phyloP scores from a whole-genome alignment of 2,113 vertebrate genomes.

The Bolborhynchus lineola region DNA sequence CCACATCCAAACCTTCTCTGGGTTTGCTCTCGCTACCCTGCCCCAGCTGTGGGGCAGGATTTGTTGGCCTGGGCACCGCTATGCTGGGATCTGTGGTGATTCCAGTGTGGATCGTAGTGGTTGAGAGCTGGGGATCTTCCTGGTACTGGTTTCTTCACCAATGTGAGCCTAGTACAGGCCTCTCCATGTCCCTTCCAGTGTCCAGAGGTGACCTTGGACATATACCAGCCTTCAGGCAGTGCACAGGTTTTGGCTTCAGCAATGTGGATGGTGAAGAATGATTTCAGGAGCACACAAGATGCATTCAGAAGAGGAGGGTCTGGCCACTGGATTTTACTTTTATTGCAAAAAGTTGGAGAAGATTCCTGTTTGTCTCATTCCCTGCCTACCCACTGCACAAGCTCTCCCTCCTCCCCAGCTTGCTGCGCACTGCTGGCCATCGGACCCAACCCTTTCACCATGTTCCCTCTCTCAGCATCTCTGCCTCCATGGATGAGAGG shows the following conservation, averaged over 20 bases:
- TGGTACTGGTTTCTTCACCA: neutral
- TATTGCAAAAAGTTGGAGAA: neutral
- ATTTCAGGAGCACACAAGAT: neutral
- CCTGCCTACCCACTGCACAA: neutral
- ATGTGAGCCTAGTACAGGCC: neutral
- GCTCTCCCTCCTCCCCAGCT: neutral
- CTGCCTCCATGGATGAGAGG: neutral
- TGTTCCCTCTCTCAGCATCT: neutral
- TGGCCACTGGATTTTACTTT: neutral
- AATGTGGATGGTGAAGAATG: neutral
- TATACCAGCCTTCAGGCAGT: neutral
- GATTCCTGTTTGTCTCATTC: neutral
- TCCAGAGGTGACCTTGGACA: neutral
- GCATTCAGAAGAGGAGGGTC: rapidly evolving
- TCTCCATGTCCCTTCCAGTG: neutral
- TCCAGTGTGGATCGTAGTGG: rapidly evolving
- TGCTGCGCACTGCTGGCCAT: rapidly evolving
- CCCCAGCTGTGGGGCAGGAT: neutral
- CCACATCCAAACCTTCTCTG: neutral
- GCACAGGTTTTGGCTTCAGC: neutral
- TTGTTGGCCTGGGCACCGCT: neutral
- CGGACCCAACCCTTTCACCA: neutral
- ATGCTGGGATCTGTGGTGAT: neutral
- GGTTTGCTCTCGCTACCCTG: neutral
- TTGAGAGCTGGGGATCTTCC: neutral